A percentile compares a stretch with the other conserved stretches of the same genome.
Evolutionary conservation across 1,140 invertebrate genomes (phyloP).

Genomic region (Phocides pigmalion): DNA sequence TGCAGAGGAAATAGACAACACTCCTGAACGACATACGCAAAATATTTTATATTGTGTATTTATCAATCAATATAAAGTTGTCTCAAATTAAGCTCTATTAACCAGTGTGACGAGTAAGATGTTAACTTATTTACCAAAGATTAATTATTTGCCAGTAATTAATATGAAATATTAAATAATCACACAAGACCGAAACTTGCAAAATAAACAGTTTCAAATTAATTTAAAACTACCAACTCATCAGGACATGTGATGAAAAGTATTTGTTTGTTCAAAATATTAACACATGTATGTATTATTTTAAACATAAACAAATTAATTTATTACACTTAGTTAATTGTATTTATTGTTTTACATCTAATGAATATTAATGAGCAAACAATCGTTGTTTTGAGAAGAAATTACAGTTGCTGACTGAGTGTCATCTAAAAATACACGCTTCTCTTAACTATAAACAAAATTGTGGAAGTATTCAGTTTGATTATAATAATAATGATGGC

Average conservation of each 20-base stretch:
- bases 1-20: too few species aligned
- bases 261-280: background rate
- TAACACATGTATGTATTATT: background rate
- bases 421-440: background rate
- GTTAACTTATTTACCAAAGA: too few species aligned
- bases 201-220: background rate
- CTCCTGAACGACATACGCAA: too few species aligned
- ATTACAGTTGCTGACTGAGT: conserved; percentile 3
- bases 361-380: background rate
- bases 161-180: background rate
- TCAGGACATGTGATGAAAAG: too few species aligned
- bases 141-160: too few species aligned
- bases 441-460: background rate
- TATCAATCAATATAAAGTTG: too few species aligned
- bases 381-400: conserved; percentile 10
- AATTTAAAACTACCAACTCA: background rate
- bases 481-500: too few species aligned
- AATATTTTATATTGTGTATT: too few species aligned
- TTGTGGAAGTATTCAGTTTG: too few species aligned
- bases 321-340: background rate
- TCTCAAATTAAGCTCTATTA: too few species aligned
- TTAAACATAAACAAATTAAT: background rate
- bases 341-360: background rate
- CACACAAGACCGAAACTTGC: background rate
- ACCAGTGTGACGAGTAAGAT: too few species aligned